These are phyloP conservation scores for Neostethus bicornis DNA, from an alignment of 2,797 vertebrate genomes.

Conservation along the genomic window DNA sequence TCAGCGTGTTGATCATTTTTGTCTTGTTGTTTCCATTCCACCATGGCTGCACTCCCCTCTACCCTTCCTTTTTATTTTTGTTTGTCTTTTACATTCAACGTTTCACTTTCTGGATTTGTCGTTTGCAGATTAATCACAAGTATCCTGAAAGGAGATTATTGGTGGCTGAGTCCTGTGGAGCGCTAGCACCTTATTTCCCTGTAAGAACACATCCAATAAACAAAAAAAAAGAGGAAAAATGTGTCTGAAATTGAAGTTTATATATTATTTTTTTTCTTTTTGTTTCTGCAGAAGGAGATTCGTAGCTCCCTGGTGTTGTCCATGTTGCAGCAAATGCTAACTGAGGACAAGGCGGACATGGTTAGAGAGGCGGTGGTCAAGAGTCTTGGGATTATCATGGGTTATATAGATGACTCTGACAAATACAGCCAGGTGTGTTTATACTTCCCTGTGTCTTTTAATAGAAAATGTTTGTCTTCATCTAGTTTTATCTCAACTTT, in stretches of 20 bases:
- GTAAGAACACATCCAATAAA: conserved; percentile 80
- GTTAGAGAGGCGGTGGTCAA: conserved; percentile 98
- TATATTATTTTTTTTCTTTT: background rate
- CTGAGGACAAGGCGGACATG: conserved; percentile 98
- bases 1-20: conserved; percentile 71
- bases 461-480: background rate
- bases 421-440: conserved; percentile 93
- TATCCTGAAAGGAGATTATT: conserved; percentile 96
- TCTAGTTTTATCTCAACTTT: background rate
- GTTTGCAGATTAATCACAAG: conserved; percentile 95
- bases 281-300: conserved; percentile 91
- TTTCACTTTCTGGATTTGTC: conserved; percentile 22
- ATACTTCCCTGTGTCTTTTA: background rate
- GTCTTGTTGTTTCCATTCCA: conserved; percentile 68
- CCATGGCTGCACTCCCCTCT: conserved; percentile 55
- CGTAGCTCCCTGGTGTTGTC: conserved; percentile 97
- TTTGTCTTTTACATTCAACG: conserved; percentile 38
- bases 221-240: background rate
- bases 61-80: conserved; percentile 38
- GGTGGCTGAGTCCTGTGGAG: conserved; percentile 97
- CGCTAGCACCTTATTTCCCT: conserved; percentile 95
- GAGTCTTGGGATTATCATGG: conserved; percentile 98
- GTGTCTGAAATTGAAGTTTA: background rate
- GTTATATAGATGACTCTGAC: conserved; percentile 96
- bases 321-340: conserved; percentile 98